Base-by-base conservation (phyloP, 2,797 vertebrate species). In the Momotus momota region DNA sequence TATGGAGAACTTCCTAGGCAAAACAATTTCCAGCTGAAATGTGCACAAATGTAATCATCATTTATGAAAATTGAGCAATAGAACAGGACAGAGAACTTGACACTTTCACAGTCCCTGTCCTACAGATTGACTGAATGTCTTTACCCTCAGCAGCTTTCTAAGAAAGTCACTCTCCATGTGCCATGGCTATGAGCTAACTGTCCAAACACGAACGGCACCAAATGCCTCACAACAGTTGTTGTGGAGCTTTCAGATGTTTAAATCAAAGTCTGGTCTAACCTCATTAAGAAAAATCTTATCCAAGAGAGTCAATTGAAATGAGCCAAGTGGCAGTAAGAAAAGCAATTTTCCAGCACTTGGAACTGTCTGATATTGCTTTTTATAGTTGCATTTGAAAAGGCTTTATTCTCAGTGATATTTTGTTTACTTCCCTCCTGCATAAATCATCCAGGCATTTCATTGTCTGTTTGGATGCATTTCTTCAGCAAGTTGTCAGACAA, bases 401-500 rank as follows among this genome's bases (percentile, higher is more conserved):
- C 81, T 96, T 96, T 87, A 65, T 93, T 81, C 75, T 92, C 71
- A 41, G 75, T 77, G 72, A 94, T 95, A 94, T 69, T 94, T 96
- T 97, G 88, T 96, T 96, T 89, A 95, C 83, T 88, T 95, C 72
- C 82, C 80, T 89, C 71, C 49, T 51, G 78, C 82, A 86, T 93
- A 97, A 95, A 94, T 90, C 91, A 71, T 54, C 31, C 83, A 72
- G 69, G 51, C 79, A 90, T 92, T 70, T 73, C 96, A 58, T 84
- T 88, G 77, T 94, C 88, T 91, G 75, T 94, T 91, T 94, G 90
- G 91, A 90, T 96, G 94, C 88, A 78, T 87, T 48, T 80, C 71
- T 88, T 77, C 81, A 93, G 81, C 93, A 92, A 97, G 93, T 91
- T 96, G 97, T 96, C 97, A 97, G 97, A 97, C 93, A 67, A 90